phyloP scores from a whole-genome alignment of 2,888 invertebrate species.

The Zygaena filipendulae region DNA sequence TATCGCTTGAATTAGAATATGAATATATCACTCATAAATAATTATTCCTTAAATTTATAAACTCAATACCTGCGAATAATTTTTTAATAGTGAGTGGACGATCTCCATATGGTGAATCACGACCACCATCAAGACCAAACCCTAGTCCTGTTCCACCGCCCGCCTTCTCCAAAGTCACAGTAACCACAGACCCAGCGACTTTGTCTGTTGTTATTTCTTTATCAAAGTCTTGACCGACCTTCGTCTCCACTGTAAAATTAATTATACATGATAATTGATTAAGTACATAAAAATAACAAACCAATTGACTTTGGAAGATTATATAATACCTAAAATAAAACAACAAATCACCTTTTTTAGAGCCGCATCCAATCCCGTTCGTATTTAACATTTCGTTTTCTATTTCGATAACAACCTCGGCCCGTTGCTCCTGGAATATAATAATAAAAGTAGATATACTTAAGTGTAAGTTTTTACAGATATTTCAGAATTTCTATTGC shows the following conservation, averaged over 20 bases:
- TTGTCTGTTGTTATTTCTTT: constrained; percentile 19
- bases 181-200: constrained; percentile 36
- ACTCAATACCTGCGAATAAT: constrained; percentile 95
- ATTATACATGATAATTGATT: too few relatives aligned
- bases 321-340: too few relatives aligned
- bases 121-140: constrained; percentile 94
- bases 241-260: constrained; percentile 54
- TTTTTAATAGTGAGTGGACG: constrained; percentile 91
- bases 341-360: constrained; percentile 45
- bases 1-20: too few relatives aligned
- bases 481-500: constrained; percentile 1
- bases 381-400: constrained; percentile 57
- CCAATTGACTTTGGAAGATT: background rate
- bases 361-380: constrained; percentile 40
- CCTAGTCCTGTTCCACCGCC: constrained; percentile 87
- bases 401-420: constrained; percentile 82
- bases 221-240: constrained; percentile 29
- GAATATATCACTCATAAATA: too few relatives aligned
- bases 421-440: constrained; percentile 74
- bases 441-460: constrained; percentile 6
- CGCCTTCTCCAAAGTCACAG: constrained; percentile 64
- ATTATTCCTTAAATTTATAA: too few relatives aligned
- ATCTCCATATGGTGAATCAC: constrained; percentile 90
- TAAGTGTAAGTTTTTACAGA: constrained; percentile 1
- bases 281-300: background rate